Conservation (phyloP, 2,888 invertebrate genomes). For the Ceraclea dissimilis region DNA sequence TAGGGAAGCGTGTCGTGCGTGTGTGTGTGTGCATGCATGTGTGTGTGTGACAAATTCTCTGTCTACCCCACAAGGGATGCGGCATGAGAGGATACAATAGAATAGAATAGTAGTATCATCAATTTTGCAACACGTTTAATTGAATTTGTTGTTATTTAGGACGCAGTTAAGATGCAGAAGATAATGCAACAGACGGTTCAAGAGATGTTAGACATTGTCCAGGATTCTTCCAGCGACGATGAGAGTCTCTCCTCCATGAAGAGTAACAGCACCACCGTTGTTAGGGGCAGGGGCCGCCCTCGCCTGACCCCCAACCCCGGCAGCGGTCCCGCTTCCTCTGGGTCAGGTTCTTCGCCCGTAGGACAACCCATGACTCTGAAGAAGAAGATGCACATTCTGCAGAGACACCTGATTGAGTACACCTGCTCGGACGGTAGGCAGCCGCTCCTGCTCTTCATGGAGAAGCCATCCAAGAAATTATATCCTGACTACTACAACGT, state of each 20-base stretch:
- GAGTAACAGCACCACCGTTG: constrained; percentile 32
- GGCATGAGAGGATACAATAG: too few species aligned
- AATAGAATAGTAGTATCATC: too few species aligned
- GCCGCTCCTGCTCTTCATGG: constrained; percentile 89
- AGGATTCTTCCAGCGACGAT: constrained; percentile 49
- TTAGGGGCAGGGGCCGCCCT: constrained; percentile 44
- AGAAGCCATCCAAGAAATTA: constrained; percentile 88
- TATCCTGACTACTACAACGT: constrained; percentile 95
- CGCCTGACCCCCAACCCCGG: constrained; percentile 36
- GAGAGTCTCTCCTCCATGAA: constrained; percentile 46
- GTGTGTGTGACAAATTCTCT: too few species aligned
- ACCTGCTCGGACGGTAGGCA: constrained; percentile 65
- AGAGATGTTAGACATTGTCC: constrained; percentile 60
- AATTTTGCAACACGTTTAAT: too few species aligned
- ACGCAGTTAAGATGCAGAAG: constrained; percentile 78
- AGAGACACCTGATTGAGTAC: constrained; percentile 51
- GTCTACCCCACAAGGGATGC: too few species aligned
- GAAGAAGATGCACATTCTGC: constrained; percentile 73
- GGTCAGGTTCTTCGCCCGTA: constrained; percentile 25
- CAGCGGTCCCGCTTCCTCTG: constrained; percentile 28
- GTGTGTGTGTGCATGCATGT: too few species aligned
- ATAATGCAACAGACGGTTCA: constrained; percentile 75
- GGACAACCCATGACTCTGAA: constrained; percentile 51
- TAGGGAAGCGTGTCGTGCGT: too few species aligned
- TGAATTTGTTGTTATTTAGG: constrained; percentile 33